phyloP scores from a whole-genome alignment of 2,888 invertebrate genomes.

The Drosophila trichaetosa region DNA sequence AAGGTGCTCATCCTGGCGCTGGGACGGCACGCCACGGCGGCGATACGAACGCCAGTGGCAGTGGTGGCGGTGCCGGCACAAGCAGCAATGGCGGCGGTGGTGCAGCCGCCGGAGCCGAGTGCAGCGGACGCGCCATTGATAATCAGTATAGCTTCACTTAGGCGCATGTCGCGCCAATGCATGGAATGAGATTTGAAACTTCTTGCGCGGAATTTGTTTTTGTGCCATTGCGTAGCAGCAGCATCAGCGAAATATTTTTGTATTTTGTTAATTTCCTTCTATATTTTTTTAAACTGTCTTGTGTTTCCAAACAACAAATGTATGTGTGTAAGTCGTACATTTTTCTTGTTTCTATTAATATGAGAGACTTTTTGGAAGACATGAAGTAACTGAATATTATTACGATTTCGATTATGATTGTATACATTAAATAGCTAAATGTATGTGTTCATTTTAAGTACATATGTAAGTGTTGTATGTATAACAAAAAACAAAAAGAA shows the following conservation, averaged over 20 bases:
- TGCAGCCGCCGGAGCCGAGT: conserved; percentile 41
- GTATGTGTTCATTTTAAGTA: conserved; percentile 79
- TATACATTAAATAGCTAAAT: conserved; percentile 77
- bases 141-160: conserved; percentile 93
- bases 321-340: conserved; percentile 38
- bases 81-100: conserved; percentile 34
- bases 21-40: conserved; percentile 43
- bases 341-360: conserved; percentile 58
- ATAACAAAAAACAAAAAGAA: conserved; percentile 46
- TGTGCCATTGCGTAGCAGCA: conserved; percentile 68
- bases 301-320: conserved; percentile 28
- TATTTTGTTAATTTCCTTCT: conserved; percentile 44
- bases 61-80: conserved; percentile 8
- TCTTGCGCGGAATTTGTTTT: conserved; percentile 68
- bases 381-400: conserved; percentile 78
- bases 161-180: conserved; percentile 31
- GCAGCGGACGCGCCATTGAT: conserved; percentile 89
- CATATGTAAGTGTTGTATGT: conserved; percentile 71
- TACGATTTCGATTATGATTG: conserved; percentile 64
- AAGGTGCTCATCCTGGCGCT: conserved; percentile 53
- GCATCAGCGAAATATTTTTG: conserved; percentile 43
- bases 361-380: conserved; percentile 63
- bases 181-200: conserved; percentile 44
- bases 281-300: conserved; percentile 9
- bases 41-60: conserved; percentile 26